These are phyloP conservation scores for Zygogramma bicolorata DNA, from an alignment of 2,888 invertebrate genomes.

Conservation along the genomic window DNA sequence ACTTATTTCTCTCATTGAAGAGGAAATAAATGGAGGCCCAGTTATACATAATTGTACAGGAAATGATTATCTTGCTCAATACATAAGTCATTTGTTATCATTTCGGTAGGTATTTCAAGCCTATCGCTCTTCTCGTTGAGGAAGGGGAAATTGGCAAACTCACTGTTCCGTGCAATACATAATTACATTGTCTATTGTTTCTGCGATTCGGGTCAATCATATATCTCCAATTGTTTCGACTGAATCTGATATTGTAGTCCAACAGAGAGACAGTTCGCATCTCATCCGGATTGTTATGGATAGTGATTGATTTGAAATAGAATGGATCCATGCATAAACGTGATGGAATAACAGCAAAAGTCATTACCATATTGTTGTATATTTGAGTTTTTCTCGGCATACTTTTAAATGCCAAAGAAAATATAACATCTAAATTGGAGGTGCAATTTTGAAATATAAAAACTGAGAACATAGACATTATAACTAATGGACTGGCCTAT, in stretches of 20 bases:
- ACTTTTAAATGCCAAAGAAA: too few relatives aligned
- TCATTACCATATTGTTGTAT: too few relatives aligned
- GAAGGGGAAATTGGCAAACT: constrained; percentile 3
- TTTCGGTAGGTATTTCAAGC: background rate
- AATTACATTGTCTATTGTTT: constrained; percentile 10
- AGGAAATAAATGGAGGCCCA: too few relatives aligned
- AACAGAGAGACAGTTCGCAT: background rate
- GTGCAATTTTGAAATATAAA: too few relatives aligned
- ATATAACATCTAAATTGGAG: too few relatives aligned
- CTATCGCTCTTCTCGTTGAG: background rate
- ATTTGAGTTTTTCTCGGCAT: too few relatives aligned
- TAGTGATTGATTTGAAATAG: background rate
- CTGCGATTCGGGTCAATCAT: constrained; percentile 4
- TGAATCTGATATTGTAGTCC: background rate
- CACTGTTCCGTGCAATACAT: constrained; percentile 5
- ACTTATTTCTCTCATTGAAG: too few relatives aligned
- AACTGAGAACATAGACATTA: too few relatives aligned
- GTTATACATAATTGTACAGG: background rate
- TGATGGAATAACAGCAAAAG: background rate
- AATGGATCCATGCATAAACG: background rate
- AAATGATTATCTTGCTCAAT: background rate
- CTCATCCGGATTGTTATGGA: background rate
- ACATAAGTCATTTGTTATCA: background rate
- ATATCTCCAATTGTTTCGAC: constrained; percentile 1
- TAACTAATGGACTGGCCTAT: too few relatives aligned